These are phyloP conservation scores for Neelides folsomi DNA, from an alignment of 2,888 invertebrate species.

Conservation along the genomic window DNA sequence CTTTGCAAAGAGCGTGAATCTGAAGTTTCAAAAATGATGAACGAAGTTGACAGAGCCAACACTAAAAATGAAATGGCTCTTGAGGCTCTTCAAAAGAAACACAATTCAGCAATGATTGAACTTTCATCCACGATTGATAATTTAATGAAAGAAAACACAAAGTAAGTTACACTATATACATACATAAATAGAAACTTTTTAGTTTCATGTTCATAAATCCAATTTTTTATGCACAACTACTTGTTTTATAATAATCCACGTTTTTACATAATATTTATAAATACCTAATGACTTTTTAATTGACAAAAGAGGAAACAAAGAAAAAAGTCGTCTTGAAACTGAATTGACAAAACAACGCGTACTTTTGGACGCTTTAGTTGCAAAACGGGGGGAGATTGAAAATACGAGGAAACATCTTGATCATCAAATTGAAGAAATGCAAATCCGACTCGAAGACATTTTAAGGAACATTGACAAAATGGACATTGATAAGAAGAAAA, in stretches of 20 bases:
- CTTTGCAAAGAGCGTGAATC: slow-evolving; percentile 99
- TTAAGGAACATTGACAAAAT: slow-evolving; percentile 94
- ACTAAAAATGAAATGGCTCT: slow-evolving; percentile 96
- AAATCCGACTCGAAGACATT: slow-evolving; percentile 91
- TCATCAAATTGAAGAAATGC: slow-evolving; percentile 88
- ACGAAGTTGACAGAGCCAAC: slow-evolving; percentile 97
- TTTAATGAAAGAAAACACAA: slow-evolving; percentile 84
- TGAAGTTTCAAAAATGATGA: slow-evolving; percentile 94
- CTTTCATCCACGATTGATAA: slow-evolving; percentile 99
- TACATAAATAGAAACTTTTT: too few species aligned
- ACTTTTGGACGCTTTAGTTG: slow-evolving; percentile 91
- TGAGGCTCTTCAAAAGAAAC: slow-evolving; percentile 96
- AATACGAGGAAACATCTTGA: slow-evolving; percentile 97
- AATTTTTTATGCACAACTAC: too few species aligned
- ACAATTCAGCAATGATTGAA: slow-evolving; percentile 97
- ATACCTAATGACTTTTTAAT: too few species aligned
- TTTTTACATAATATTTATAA: too few species aligned
- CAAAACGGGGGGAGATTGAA: slow-evolving; percentile 76
- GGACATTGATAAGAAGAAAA: slow-evolving; percentile 92
- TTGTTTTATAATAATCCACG: slow-evolving; percentile 31
- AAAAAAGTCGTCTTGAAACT: slow-evolving; percentile 92
- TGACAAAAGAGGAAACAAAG: slow-evolving; percentile 99
- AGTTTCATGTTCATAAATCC: too few species aligned
- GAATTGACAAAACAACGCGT: slow-evolving; percentile 97
- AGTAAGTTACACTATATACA: too few species aligned